Evolutionary conservation across 2,113 vertebrate species (phyloP).

Genomic region (Sebastes schlegelii): DNA sequence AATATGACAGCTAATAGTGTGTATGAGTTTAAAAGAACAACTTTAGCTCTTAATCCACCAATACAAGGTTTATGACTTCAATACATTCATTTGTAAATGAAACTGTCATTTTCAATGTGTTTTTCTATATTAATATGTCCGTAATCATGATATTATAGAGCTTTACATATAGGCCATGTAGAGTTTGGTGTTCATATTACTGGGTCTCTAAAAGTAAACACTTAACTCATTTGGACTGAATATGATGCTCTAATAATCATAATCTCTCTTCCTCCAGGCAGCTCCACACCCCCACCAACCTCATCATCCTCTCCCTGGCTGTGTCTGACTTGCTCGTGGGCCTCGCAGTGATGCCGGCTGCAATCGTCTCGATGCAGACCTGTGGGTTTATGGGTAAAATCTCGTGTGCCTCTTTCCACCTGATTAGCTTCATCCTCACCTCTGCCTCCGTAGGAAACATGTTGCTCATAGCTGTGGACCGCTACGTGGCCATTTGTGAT

Average conservation of each 20-base stretch:
- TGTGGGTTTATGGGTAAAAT: background rate
- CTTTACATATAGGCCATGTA: background rate
- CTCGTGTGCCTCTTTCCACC: background rate
- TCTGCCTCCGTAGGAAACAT: slow-evolving; percentile 1
- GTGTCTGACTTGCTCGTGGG: slow-evolving; percentile 17
- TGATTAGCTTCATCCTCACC: background rate
- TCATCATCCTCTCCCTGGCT: slow-evolving; percentile 14
- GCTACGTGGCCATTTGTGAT: slow-evolving; percentile 15
- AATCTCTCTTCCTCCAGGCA: background rate
- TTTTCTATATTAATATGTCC: no score
- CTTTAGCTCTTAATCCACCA: no score
- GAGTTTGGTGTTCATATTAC: background rate
- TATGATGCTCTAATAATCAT: background rate
- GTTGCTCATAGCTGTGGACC: slow-evolving; percentile 24
- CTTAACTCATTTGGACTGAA: background rate
- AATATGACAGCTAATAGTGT: background rate
- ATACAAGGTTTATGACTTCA: background rate
- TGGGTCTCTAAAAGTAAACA: background rate
- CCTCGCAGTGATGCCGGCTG: background rate
- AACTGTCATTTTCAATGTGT: no score
- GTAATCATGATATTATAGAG: background rate
- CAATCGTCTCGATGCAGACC: background rate
- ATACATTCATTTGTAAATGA: background rate
- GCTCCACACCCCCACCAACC: slow-evolving; percentile 1
- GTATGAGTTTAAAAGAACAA: background rate